Base-by-base conservation (phyloP, 30 jellyfish, hydroid and myxozoan genomes). In the Euphysa ruthae region DNA sequence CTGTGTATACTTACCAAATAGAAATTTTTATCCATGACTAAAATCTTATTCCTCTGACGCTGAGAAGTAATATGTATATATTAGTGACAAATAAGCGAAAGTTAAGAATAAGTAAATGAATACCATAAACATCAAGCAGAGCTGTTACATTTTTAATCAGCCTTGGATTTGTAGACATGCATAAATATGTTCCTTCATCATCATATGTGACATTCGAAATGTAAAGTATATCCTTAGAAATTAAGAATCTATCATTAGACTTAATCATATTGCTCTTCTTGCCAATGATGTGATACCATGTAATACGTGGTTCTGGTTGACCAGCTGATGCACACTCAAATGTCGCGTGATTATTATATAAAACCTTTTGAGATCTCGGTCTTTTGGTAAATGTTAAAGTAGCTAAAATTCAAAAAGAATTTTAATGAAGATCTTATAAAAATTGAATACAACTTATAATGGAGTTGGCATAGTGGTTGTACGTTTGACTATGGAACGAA, bases 161-260 rank as follows among this genome's bases (percentile, higher is more conserved):
- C 4, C 93, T 81, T 7, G 95, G 95, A 35, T 93, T 84, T 43
- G 68, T 70, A 13, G 95, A 84, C 32, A 84, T 35, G 30, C 95
- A 84, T 4, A 34, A 62, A 63, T 75, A 84, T 7, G 43, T 60
- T n/a, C 95, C 95, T 26, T 34, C 58, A 61, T 84, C 93, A 2
- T 38, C 50, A 70, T 42, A 32, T 51, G 58, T 73, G 49, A 74
- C 88, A 46, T 75, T 46, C n/a, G n/a, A n/a, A n/a, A n/a, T n/a
- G n/a, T n/a, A n/a, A n/a, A n/a, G n/a, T n/a, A n/a, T n/a, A n/a
- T n/a, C 7, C 18, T 46, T 10, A 46, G 60, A 46, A 46, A 46
- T 46, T 2, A 46, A 46, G 23, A n/a, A 46, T 34, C 42, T 49
- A 33, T 63, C 57, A 34, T 26, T 63, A 21, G 15, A 21, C 35